These are phyloP conservation scores for Zapornia atra DNA, from an alignment of 2,113 vertebrate genomes.

Conservation along the genomic window DNA sequence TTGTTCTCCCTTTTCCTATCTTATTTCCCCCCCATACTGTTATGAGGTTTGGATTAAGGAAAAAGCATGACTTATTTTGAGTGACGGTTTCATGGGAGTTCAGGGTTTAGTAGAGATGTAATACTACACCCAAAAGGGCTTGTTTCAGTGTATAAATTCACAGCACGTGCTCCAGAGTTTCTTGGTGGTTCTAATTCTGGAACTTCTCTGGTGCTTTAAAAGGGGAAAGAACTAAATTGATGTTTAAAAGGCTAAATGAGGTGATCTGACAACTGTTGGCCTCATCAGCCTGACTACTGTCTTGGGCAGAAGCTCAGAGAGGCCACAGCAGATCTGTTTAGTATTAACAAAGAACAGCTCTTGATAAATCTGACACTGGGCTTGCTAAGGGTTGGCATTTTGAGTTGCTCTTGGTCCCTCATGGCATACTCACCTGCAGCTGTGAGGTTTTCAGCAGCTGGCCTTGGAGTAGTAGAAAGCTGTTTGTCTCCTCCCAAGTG, in stretches of 20 bases:
- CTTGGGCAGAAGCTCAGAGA: neutral
- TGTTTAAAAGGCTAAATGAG: neutral
- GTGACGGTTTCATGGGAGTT: neutral
- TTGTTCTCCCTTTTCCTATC: neutral
- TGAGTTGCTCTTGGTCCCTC: neutral
- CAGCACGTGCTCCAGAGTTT: neutral
- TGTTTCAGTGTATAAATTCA: neutral
- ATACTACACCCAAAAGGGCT: neutral
- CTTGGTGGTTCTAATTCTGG: neutral
- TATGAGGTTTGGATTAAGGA: neutral
- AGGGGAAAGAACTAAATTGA: neutral
- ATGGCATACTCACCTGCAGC: neutral
- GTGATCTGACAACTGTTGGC: neutral
- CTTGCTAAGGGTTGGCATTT: neutral
- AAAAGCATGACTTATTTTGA: neutral
- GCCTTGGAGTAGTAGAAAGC: neutral
- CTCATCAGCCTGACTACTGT: neutral
- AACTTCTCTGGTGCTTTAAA: neutral
- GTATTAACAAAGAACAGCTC: neutral
- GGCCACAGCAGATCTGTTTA: neutral
- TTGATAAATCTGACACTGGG: neutral
- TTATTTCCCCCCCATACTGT: accelerated
- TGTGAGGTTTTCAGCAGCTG: neutral
- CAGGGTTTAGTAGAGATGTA: neutral
- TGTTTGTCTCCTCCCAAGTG: neutral